Percentiles rank a stretch among this genome's conserved stretches.
Evolutionary conservation across 1,140 invertebrate genomes (phyloP).

Genomic region (Teleogryllus occipitalis): DNA sequence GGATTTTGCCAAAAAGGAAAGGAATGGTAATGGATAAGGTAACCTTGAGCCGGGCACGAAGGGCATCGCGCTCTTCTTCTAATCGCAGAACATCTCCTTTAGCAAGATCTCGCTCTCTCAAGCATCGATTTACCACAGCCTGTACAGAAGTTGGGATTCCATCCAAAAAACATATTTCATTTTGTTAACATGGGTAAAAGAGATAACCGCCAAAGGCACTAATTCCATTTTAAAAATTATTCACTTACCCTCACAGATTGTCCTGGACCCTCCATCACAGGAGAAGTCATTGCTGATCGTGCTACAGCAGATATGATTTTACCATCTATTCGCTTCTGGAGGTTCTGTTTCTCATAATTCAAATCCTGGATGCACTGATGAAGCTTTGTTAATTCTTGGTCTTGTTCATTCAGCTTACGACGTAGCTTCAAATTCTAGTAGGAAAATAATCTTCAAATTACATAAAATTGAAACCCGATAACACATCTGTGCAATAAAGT

Average conservation of each 20-base stretch:
- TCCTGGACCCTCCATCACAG: conserved; percentile 18
- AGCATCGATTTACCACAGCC: conserved; percentile 36
- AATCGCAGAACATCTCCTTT: conserved; percentile 43
- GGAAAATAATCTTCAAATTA: too few species aligned
- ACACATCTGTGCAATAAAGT: background rate
- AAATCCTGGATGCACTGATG: conserved; percentile 38
- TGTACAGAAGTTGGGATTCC: conserved; percentile 26
- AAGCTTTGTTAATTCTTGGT: conserved; percentile 35
- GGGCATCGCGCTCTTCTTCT: conserved; percentile 45
- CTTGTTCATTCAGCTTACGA: conserved; percentile 36
- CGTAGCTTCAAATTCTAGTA: conserved; percentile 32
- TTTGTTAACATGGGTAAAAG: background rate
- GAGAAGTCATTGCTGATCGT: conserved; percentile 29
- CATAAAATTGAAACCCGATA: background rate
- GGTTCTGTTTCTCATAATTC: conserved; percentile 36
- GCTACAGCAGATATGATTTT: conserved; percentile 27
- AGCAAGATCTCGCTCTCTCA: conserved; percentile 44
- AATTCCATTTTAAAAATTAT: conserved; percentile 18
- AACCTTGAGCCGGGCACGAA: conserved; percentile 44
- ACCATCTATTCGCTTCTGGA: conserved; percentile 35
- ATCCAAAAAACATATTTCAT: background rate
- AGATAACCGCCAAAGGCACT: background rate
- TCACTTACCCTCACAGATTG: conserved; percentile 17
- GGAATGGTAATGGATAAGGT: conserved; percentile 21
- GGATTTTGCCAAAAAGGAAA: background rate